Evolutionary conservation across 2,888 invertebrate genomes (phyloP).

Genomic region (Cantharis flavilabris): DNA sequence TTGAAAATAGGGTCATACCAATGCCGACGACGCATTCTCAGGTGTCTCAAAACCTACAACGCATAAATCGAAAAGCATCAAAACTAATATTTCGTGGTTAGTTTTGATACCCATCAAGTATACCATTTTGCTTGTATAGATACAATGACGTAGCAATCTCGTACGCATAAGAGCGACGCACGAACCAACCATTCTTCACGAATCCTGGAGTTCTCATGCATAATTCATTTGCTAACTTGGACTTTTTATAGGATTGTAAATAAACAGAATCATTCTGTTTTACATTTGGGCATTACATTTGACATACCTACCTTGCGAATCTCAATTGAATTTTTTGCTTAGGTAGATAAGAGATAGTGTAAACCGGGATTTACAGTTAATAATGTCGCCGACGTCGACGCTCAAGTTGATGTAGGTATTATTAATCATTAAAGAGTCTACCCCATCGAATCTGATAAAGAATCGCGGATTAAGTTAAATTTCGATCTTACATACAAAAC

Average conservation of each 20-base stretch:
- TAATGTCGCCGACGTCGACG: not conserved
- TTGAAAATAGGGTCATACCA: not conserved
- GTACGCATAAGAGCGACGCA: not conserved
- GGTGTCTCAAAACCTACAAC: not conserved
- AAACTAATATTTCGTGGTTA: not conserved
- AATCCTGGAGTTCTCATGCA: slow-evolving; percentile 5
- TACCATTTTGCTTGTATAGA: not conserved
- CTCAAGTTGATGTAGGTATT: not conserved
- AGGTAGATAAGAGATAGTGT: not conserved
- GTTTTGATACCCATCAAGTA: not conserved
- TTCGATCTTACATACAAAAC: no score
- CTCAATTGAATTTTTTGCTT: not conserved
- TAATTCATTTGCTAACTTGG: slow-evolving; percentile 16
- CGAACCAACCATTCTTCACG: not conserved
- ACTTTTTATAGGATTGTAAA: slow-evolving; percentile 19
- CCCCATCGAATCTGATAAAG: no score
- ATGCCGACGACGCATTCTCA: not conserved
- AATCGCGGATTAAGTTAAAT: no score
- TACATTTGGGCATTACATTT: slow-evolving; percentile 1
- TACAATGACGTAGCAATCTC: not conserved
- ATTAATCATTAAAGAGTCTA: no score
- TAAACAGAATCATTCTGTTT: slow-evolving; percentile 14
- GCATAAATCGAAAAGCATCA: not conserved
- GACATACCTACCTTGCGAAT: not conserved
- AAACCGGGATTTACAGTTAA: not conserved